phyloP scores from a whole-genome alignment of 2,888 invertebrate species.

The Polia nebulosa region DNA sequence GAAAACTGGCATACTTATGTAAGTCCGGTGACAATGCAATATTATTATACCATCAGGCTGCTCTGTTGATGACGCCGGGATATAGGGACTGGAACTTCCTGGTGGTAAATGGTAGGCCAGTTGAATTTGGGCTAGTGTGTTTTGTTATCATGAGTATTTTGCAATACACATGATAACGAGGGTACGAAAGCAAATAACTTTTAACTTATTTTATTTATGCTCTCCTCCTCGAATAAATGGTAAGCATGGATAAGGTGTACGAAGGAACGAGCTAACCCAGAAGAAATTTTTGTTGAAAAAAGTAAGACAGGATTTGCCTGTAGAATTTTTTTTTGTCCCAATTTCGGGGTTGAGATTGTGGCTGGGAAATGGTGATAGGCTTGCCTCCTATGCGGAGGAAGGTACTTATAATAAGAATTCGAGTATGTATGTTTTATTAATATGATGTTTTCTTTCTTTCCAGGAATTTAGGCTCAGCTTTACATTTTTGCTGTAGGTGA shows the following conservation, averaged over 20 bases:
- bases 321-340: neutral
- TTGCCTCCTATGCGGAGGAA: neutral
- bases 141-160: too few species aligned
- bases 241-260: neutral
- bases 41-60: too few species aligned
- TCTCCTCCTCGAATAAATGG: neutral
- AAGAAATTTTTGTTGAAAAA: neutral
- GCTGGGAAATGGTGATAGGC: constrained; percentile 27
- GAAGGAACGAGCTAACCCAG: neutral
- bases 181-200: too few species aligned
- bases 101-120: too few species aligned
- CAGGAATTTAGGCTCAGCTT: constrained; percentile 83
- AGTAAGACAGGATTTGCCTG: neutral
- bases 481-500: constrained; percentile 84
- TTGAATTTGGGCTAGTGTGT: too few species aligned
- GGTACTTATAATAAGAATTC: neutral
- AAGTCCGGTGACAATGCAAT: too few species aligned
- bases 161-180: too few species aligned
- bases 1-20: too few species aligned
- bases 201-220: too few species aligned
- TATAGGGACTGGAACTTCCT: too few species aligned
- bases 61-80: too few species aligned
- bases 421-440: constrained; percentile 31
- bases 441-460: constrained; percentile 66
- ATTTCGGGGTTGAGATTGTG: constrained; percentile 26